Percentiles rank a stretch among this genome's conserved stretches.
These are phyloP conservation scores for Dendrolimus punctatus DNA, from an alignment of 1,140 invertebrate species.

Conservation along the genomic window DNA sequence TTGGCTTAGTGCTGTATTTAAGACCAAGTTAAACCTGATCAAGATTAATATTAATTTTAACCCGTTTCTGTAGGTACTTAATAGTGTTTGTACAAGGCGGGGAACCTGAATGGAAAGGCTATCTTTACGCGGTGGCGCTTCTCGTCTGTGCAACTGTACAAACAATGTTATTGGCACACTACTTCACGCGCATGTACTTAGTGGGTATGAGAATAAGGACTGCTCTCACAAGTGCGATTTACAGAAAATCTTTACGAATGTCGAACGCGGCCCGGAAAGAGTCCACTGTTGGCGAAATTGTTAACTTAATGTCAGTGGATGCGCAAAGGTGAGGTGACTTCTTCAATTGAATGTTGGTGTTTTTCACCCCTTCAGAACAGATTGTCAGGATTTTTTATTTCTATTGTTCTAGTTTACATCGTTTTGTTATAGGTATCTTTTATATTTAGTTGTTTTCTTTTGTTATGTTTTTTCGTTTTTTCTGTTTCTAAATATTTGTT, in stretches of 20 bases:
- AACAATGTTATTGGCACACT: slow-evolving; percentile 90
- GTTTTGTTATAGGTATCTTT: too few relatives aligned
- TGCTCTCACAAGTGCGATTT: slow-evolving; percentile 93
- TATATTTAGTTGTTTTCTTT: too few relatives aligned
- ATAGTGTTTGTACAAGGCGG: slow-evolving; percentile 78
- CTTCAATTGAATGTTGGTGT: background rate
- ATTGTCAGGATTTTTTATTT: background rate
- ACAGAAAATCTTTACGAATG: slow-evolving; percentile 88
- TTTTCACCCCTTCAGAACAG: background rate
- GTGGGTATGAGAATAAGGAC: slow-evolving; percentile 94
- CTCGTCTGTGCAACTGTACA: slow-evolving; percentile 87
- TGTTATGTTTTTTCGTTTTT: too few relatives aligned
- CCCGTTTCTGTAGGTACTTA: slow-evolving; percentile 74
- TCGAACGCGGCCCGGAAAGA: slow-evolving; percentile 86
- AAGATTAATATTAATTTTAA: too few relatives aligned
- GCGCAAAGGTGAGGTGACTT: slow-evolving; percentile 70
- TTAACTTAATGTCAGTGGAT: slow-evolving; percentile 95
- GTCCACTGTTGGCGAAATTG: slow-evolving; percentile 92
- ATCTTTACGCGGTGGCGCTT: slow-evolving; percentile 84
- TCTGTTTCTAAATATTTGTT: too few relatives aligned
- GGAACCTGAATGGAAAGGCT: slow-evolving; percentile 88
- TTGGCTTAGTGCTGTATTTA: too few relatives aligned
- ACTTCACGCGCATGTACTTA: slow-evolving; percentile 92
- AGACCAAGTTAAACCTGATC: too few relatives aligned
- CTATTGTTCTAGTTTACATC: background rate